Conservation (phyloP, 2,888 invertebrate species). For the Zonitis immaculata region DNA sequence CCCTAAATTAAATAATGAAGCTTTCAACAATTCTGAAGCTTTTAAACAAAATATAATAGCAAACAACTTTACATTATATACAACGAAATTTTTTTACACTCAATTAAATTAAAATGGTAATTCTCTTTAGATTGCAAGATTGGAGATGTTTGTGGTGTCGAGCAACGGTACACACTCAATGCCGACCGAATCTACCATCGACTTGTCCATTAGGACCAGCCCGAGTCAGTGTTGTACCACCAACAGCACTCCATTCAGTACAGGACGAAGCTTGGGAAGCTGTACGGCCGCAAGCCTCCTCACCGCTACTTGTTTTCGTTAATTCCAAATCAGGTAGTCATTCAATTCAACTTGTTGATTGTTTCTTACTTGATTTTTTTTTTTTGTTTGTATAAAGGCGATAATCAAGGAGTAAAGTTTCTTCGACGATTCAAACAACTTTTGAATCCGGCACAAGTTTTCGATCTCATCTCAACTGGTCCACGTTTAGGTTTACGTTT, state of each 20-base stretch:
- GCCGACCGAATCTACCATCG: constrained; percentile 72
- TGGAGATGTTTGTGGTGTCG: constrained; percentile 97
- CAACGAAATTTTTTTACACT: too few relatives aligned
- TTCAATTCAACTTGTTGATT: too few relatives aligned
- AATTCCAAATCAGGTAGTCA: constrained; percentile 90
- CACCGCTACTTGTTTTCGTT: constrained; percentile 90
- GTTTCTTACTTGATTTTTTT: too few relatives aligned
- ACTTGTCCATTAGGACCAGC: constrained; percentile 85
- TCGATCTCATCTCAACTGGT: constrained; percentile 87
- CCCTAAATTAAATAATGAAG: too few relatives aligned
- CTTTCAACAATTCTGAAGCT: too few relatives aligned
- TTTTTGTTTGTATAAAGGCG: too few relatives aligned
- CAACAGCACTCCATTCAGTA: constrained; percentile 86
- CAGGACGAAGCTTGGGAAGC: constrained; percentile 93
- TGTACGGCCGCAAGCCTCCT: constrained; percentile 59
- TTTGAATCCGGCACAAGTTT: constrained; percentile 95
- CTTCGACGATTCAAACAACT: constrained; percentile 90
- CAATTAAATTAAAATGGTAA: too few relatives aligned
- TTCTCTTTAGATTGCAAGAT: constrained; percentile 77
- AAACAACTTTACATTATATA: too few relatives aligned
- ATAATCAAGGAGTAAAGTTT: constrained; percentile 97
- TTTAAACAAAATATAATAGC: too few relatives aligned
- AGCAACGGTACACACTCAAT: constrained; percentile 85
- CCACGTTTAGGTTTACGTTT: constrained; percentile 79
- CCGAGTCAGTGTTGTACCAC: constrained; percentile 90